Conservation (phyloP, 2,113 vertebrate genomes). For the Neopipo cinnamomea region DNA sequence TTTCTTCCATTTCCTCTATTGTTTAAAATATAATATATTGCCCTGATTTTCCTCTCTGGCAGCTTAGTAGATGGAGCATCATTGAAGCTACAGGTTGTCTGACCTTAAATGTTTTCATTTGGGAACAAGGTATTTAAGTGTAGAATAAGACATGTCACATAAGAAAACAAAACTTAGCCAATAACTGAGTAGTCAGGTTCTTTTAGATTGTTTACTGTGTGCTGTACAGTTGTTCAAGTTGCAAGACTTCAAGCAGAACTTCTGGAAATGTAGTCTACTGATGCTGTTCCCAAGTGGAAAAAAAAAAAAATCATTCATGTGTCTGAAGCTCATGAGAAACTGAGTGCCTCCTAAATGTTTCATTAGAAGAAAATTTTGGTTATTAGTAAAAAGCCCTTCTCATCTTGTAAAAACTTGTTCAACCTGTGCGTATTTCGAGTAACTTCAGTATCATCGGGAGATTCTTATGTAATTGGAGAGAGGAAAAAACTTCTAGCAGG, state of each 20-base stretch:
- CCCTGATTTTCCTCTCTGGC: background rate
- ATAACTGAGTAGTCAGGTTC: background rate
- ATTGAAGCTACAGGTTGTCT: background rate
- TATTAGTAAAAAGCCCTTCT: background rate
- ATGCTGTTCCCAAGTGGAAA: background rate
- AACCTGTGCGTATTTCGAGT: background rate
- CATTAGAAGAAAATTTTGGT: background rate
- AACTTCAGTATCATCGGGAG: background rate
- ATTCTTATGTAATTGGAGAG: background rate
- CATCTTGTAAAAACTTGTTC: background rate
- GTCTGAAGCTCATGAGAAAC: background rate
- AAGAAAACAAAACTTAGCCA: background rate
- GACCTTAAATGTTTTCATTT: conserved; percentile 1
- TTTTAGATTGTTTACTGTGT: background rate
- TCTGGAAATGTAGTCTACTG: background rate
- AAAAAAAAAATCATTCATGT: background rate
- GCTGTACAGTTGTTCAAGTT: background rate
- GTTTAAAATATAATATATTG: background rate
- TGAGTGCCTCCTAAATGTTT: background rate
- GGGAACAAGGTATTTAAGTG: background rate
- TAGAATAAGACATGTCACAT: background rate
- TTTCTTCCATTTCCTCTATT: background rate
- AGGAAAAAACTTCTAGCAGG: background rate
- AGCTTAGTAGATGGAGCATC: background rate
- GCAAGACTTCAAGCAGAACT: background rate